Evolutionary conservation across 2,113 vertebrate species (phyloP).

Genomic region (Indicator indicator): DNA sequence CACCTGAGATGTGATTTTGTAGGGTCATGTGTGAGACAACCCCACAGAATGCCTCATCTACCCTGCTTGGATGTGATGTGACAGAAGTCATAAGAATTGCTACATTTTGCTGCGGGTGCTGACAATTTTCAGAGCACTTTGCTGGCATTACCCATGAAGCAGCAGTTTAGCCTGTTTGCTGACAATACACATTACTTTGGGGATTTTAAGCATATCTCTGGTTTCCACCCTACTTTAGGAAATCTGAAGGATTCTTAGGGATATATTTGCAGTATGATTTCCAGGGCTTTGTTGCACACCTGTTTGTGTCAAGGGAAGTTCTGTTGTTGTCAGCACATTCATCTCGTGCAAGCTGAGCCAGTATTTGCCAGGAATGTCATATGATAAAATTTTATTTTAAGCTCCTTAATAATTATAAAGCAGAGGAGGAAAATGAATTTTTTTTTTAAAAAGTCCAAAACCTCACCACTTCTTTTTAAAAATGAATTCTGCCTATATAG

Average conservation of each 20-base stretch:
- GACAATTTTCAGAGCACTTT: neutral
- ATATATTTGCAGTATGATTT: slow-evolving; percentile 19
- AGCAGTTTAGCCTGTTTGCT: slow-evolving; percentile 21
- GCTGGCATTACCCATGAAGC: neutral
- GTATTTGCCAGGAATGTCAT: neutral
- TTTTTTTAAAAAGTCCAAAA: neutral
- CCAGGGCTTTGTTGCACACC: neutral
- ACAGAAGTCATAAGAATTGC: neutral
- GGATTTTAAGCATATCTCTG: slow-evolving; percentile 1
- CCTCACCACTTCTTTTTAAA: neutral
- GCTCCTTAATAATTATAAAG: neutral
- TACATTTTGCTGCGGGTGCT: neutral
- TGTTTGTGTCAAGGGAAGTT: neutral
- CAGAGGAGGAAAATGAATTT: neutral
- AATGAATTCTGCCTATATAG: neutral
- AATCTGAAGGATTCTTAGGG: neutral
- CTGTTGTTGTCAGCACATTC: neutral
- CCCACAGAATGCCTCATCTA: neutral
- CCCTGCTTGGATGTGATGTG: slow-evolving; percentile 2
- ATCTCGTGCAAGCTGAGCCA: neutral
- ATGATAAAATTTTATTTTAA: neutral
- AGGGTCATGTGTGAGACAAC: neutral
- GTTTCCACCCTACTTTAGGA: neutral
- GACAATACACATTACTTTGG: slow-evolving; percentile 21
- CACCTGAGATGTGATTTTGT: neutral